Evolutionary conservation across 92 coral and sea anemone genomes (phyloP).

Genomic region (Porites lobata): DNA sequence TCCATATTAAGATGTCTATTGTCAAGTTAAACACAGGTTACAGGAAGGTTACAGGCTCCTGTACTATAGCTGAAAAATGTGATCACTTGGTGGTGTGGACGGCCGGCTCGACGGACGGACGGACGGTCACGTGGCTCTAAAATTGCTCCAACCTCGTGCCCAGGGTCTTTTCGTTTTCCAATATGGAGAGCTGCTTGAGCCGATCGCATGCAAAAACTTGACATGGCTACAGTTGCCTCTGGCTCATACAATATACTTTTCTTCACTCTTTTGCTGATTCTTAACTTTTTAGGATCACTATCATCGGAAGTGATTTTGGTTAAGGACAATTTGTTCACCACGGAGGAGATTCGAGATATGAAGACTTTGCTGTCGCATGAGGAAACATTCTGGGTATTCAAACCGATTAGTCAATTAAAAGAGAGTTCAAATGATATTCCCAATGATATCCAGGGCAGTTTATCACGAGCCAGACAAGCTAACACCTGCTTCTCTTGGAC

Average conservation of each 20-base stretch:
- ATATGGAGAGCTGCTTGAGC: too few species aligned
- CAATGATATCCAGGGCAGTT: neutral
- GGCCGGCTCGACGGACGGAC: too few species aligned
- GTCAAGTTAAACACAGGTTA: too few species aligned
- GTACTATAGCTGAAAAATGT: too few species aligned
- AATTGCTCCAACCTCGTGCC: too few species aligned
- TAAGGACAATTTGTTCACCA: constrained; percentile 54
- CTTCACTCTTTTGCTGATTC: neutral
- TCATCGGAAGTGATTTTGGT: constrained; percentile 34
- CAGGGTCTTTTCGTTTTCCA: too few species aligned
- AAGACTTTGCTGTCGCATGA: constrained; percentile 50
- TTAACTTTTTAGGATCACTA: neutral
- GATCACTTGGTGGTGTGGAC: too few species aligned
- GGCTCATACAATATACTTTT: neutral
- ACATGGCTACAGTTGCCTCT: neutral
- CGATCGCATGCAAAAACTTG: neutral
- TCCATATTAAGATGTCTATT: too few species aligned
- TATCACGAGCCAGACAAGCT: neutral
- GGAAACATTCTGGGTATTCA: constrained; percentile 71
- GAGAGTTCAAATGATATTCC: neutral
- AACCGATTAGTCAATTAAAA: constrained; percentile 25
- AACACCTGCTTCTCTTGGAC: constrained; percentile 46
- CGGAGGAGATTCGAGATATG: constrained; percentile 41
- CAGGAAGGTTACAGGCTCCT: too few species aligned
- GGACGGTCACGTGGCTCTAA: too few species aligned